phyloP scores from a whole-genome alignment of 2,888 invertebrate species.

The Thereva nobilitata region DNA sequence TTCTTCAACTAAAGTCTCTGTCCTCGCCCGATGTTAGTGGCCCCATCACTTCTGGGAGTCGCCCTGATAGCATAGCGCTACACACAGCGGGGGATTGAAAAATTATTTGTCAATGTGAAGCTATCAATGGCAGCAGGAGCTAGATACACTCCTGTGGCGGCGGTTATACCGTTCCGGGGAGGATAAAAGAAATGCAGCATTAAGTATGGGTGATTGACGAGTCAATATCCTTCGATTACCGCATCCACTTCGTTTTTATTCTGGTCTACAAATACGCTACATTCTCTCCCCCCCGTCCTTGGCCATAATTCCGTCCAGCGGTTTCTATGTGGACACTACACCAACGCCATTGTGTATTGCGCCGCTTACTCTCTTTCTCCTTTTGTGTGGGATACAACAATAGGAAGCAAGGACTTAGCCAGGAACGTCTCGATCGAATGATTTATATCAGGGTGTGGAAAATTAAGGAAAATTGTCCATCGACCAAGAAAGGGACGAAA shows the following conservation, averaged over 20 bases:
- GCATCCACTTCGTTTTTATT: constrained; percentile 25
- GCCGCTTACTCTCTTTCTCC: too few species aligned
- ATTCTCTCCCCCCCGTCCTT: neutral
- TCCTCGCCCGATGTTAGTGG: neutral
- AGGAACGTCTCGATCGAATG: constrained; percentile 22
- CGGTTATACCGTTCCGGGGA: neutral
- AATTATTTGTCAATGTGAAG: constrained; percentile 31
- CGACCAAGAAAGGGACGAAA: constrained; percentile 10
- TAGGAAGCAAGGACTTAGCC: constrained; percentile 12
- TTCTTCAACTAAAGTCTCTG: constrained; percentile 11
- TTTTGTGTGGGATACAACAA: constrained; percentile 6
- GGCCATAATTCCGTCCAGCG: neutral
- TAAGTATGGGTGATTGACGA: constrained; percentile 29
- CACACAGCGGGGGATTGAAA: constrained; percentile 6
- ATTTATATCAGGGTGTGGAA: constrained; percentile 34
- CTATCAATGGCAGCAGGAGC: constrained; percentile 13
- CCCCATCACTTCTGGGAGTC: constrained; percentile 3
- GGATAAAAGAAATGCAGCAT: constrained; percentile 17
- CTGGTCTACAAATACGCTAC: constrained; percentile 15
- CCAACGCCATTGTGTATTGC: constrained; percentile 4
- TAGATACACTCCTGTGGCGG: constrained; percentile 10
- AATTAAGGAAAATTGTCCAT: constrained; percentile 36
- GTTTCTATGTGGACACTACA: neutral
- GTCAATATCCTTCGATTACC: constrained; percentile 33
- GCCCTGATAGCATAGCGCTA: constrained; percentile 7